Base-by-base conservation (phyloP, 2,113 vertebrate species). In the Tauraco erythrolophus region DNA sequence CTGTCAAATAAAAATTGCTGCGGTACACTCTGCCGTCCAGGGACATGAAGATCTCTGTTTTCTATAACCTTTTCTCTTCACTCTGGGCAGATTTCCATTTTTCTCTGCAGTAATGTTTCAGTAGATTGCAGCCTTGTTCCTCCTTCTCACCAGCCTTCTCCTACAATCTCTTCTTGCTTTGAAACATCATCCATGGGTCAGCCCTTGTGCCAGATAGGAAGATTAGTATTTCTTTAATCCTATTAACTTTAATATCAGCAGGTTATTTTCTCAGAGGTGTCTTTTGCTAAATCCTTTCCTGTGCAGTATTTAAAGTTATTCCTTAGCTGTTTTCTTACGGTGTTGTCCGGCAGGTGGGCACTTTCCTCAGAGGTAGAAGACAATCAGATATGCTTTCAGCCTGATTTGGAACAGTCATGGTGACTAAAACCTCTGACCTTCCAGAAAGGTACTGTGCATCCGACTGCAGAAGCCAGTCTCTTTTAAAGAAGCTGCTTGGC, bases 201-300 rank as follows among this genome's bases (percentile, higher is more conserved):
- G 35, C 35, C 6, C 0, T 89, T 12, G 3, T 75, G 80, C 65
- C 72, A 94, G 89, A 89, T 65, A 91, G 57, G 57, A 97, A 76
- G 88, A 95, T 96, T 96, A 97, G 60, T 53, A 65, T 78, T 94
- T 78, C 48, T 91, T 92, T 94, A 95, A 97, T 96, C 91, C 80
- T 96, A 94, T 92, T 94, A 96, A 75, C 35, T 95, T 75, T 72
- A 79, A 87, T 89, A 92, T 89, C 74, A 94, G 79, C 84, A 94
- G 72, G 76, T 81, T 94, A 84, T 94, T 97, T 96, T 91, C 91
- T 78, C 61, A 76, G 69, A 76, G 15, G 18, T 6, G 4, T 89
- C 31, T 91, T 84, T 68, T 75, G n/a, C 72, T 92, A 93, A 96
- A 94, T 87, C 84, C 62, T 60, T 89, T 91, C n/a, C 35, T 3